Conservation (phyloP, 2,797 vertebrate species). For the Anisognathus igniventris region DNA sequence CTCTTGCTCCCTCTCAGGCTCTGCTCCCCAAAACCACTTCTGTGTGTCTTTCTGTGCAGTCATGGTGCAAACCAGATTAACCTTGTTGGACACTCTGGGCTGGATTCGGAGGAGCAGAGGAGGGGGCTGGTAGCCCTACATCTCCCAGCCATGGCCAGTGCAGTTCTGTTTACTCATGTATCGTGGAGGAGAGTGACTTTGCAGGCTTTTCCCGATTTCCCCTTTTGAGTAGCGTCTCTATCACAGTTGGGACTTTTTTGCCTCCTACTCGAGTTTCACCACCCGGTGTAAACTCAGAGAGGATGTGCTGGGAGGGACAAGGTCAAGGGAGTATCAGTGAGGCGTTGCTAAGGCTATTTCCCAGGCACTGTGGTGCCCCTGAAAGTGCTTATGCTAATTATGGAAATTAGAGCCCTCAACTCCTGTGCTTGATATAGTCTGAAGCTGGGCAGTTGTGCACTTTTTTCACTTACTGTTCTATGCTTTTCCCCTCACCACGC, state of each 20-base stretch:
- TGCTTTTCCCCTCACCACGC: accelerated
- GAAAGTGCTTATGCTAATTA: background rate
- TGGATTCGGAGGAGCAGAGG: background rate
- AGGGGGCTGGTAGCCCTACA: background rate
- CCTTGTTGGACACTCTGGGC: background rate
- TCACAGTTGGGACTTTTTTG: background rate
- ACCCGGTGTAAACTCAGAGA: background rate
- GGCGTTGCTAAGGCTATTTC: slow-evolving; percentile 13
- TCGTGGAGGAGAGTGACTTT: background rate
- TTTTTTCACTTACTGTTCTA: background rate
- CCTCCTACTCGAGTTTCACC: background rate
- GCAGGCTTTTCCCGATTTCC: background rate
- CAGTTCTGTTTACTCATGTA: background rate
- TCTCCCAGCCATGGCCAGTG: background rate
- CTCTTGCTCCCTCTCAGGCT: background rate
- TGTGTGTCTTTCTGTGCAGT: background rate
- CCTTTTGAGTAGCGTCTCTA: background rate
- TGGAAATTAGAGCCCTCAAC: background rate
- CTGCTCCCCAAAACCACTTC: background rate
- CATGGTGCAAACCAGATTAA: background rate
- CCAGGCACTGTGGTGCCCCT: background rate
- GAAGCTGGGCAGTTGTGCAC: background rate
- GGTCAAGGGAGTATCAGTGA: background rate
- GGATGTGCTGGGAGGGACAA: slow-evolving; percentile 41
- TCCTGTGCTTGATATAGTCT: background rate